Evolutionary conservation across 2,797 vertebrate species (phyloP).

Genomic region (Enteromius treurensis): DNA sequence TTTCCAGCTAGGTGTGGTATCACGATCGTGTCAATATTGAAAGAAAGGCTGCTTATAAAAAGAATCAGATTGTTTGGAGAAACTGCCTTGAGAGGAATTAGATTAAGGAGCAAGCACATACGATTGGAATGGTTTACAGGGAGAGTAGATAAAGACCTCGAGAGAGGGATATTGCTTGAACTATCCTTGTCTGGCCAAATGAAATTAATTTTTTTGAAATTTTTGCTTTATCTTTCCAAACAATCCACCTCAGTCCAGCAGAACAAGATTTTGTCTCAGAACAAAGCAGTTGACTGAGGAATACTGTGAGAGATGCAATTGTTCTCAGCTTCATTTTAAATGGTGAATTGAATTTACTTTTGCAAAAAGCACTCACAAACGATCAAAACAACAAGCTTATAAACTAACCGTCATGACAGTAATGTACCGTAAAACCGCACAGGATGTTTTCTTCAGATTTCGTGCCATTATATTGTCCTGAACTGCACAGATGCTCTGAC

Average conservation of each 20-base stretch:
- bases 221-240: conserved; percentile 48
- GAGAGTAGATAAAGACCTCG: conserved; percentile 7
- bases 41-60: conserved; percentile 40
- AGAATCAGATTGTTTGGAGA: conserved; percentile 42
- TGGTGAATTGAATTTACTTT: background rate
- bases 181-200: conserved; percentile 35
- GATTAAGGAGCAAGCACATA: conserved; percentile 33
- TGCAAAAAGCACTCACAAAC: background rate
- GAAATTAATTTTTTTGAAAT: conserved; percentile 33
- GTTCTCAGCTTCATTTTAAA: background rate
- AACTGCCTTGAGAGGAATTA: conserved; percentile 46
- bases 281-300: conserved; percentile 14
- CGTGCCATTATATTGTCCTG: conserved; percentile 27
- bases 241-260: background rate
- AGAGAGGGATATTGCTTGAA: conserved; percentile 9
- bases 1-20: conserved; percentile 30
- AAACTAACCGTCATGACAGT: background rate
- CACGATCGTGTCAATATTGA: background rate
- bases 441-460: conserved; percentile 20
- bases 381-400: background rate
- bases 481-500: conserved; percentile 13
- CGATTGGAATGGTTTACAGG: conserved; percentile 10
- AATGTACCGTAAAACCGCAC: background rate
- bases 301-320: background rate
- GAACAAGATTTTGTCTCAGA: background rate